Conservation (phyloP, 35 echinoderm and acorn worm species). For the Heliocidaris erythrogramma region DNA sequence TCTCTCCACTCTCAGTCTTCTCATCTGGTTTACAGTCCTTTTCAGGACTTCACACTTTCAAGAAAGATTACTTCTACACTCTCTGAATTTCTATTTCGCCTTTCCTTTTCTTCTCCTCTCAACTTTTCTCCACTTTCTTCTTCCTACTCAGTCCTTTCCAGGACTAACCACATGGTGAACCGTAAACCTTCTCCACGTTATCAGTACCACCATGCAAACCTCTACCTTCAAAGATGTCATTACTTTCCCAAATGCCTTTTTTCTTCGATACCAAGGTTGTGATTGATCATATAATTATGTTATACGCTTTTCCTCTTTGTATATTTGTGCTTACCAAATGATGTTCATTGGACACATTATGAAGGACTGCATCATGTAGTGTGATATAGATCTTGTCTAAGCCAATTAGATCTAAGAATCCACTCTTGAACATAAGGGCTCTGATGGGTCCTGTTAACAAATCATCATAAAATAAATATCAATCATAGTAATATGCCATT, state of each 20-base stretch:
- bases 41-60: too few relatives aligned
- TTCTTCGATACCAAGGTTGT: neutral
- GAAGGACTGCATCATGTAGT: constrained; percentile 84
- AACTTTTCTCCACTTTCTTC: too few relatives aligned
- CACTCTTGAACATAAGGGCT: constrained; percentile 67
- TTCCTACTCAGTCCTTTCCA: too few relatives aligned
- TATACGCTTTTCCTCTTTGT: neutral
- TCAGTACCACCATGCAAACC: too few relatives aligned
- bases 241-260: neutral
- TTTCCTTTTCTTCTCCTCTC: too few relatives aligned
- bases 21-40: too few relatives aligned
- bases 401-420: constrained; percentile 75
- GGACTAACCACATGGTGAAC: too few relatives aligned
- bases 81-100: too few relatives aligned
- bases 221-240: too few relatives aligned
- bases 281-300: neutral
- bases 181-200: too few relatives aligned
- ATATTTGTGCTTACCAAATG: neutral
- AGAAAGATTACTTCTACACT: too few relatives aligned
- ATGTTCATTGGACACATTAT: constrained; percentile 37
- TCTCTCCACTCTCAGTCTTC: too few relatives aligned
- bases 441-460: constrained; percentile 49
- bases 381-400: constrained; percentile 80
- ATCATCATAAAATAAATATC: neutral
- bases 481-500: neutral